Base-by-base conservation (phyloP, 2,113 vertebrate genomes). In the Burhinus bistriatus region DNA sequence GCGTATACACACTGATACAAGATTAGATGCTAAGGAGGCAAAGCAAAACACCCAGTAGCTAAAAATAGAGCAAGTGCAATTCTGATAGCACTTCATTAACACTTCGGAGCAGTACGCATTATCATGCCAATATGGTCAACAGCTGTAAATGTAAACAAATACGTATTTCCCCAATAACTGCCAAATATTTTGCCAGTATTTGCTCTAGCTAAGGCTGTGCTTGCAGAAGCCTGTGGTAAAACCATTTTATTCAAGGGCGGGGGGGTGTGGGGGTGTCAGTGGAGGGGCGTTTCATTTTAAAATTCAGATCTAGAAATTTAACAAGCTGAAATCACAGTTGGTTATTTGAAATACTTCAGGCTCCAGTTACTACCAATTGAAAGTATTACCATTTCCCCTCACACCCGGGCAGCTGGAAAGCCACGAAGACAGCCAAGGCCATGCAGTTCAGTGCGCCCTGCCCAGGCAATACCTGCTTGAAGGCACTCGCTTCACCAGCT, bases 221-320 rank as follows among this genome's bases (percentile, higher is more conserved):
- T 77, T 52, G 26, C 12, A 81, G 59, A 55, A 52, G 3, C 5
- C 22, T 52, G 26, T 40, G n/a, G 23, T 52, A 66, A 85, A 73
- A 19, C 11, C 9, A 7, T 64, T 70, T 47, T 32, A 44, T 36
- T 61, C 30, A 68, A 66, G 17, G 38, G 3, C 2, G 15, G 12
- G 5, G 11, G 0, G 0, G 6, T 8, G 64, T n/a, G n/a, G n/a
- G n/a, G n/a, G n/a, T n/a, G n/a, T n/a, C n/a, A n/a, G n/a, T n/a
- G 15, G 12, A 4, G 11, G 0, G 0, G 6, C 7, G 64, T 11
- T 36, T 64, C 0, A 40, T 36, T 40, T 21, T 26, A 76, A 95
- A 66, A 51, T 21, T n/a, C 22, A 59, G 17, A 17, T n/a, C 5
- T 5, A 64, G 51, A 57, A 59, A 79, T 65, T 23, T 64, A 66